Conservation (phyloP, 1,140 invertebrate species). For the Cydia amplana region DNA sequence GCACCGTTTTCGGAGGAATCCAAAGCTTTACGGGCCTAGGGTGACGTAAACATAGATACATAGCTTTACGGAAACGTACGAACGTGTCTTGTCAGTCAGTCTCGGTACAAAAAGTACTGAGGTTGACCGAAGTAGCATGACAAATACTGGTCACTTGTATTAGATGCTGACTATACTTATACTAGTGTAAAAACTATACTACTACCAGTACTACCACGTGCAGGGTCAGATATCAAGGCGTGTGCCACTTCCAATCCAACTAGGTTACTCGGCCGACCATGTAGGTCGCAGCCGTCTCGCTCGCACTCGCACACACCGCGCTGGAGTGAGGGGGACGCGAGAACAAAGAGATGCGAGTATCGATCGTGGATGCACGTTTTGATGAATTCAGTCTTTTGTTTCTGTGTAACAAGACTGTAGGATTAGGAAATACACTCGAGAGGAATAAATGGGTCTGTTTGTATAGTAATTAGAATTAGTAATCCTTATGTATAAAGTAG, state of each 20-base stretch:
- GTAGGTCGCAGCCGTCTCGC: not conserved
- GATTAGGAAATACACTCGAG: not conserved
- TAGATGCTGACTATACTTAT: too few relatives aligned
- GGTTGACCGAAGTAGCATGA: too few relatives aligned
- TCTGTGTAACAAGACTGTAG: not conserved
- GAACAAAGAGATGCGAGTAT: constrained; percentile 29
- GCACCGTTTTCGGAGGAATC: too few relatives aligned
- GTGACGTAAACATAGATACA: too few relatives aligned
- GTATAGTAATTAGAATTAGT: too few relatives aligned
- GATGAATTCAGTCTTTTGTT: constrained; percentile 1
- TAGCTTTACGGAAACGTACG: too few relatives aligned
- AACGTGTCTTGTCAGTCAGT: too few relatives aligned
- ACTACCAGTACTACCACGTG: not conserved
- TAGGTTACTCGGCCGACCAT: not conserved
- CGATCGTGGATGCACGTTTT: not conserved
- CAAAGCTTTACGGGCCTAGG: too few relatives aligned
- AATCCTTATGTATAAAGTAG: too few relatives aligned
- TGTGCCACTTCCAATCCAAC: not conserved
- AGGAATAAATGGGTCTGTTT: not conserved
- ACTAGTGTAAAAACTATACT: too few relatives aligned
- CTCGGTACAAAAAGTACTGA: too few relatives aligned
- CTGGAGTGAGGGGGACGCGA: not conserved
- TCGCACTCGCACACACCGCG: not conserved
- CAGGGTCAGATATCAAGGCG: constrained; percentile 23
- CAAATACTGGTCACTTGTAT: too few relatives aligned